Evolutionary conservation across 1,140 invertebrate genomes (phyloP), one percentile per base, ranked within the genome.

Genomic region (Heliconius congener): DNA sequence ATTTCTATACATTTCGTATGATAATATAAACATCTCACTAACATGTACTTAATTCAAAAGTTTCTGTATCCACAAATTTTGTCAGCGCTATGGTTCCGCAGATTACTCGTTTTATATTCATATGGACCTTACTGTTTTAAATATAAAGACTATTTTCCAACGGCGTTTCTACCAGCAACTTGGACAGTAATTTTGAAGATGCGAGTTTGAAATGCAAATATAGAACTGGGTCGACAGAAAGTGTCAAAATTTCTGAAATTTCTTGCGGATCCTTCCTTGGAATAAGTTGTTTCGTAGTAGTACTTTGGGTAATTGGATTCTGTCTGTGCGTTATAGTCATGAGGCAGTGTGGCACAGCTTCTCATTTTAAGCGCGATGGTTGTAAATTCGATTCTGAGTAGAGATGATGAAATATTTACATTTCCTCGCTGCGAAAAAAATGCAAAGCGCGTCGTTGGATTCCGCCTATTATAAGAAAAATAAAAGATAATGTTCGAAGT

Each of bases 191-290:
- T 71, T 71, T 71, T 34, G 34, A 37, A 71, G 70, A 71, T 23
- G 70, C 70, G 27, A 71, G 70, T 71, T 71, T 18, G 19, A 34
- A 71, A 71, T 71, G 70, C 34, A 71, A 71, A 71, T 71, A 34
- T 13, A 34, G 27, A 71, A 71, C 13, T 71, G 34, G 70, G 70
- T 71, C 70, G 34, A 71, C 70, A 34, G 27, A 34, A 71, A 71
- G 70, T 71, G 70, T 30, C 34, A 37, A 37, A 71, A 71, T 71
- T 50, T 71, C 30, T 71, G 55, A 23, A 57, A 57, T 57, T 57
- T 57, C 55, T 57, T 23, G 19, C n/a, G n/a, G 8, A 57, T 57
- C 19, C 55, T 57, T 57, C 55, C 19, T 57, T 57, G 55, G n/a
- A 57, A 57, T 57, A 57, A 57, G 55, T 57, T 57, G 55, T 23